phyloP scores from a whole-genome alignment of 2,888 invertebrate species.

The Calameuta filiformis region DNA sequence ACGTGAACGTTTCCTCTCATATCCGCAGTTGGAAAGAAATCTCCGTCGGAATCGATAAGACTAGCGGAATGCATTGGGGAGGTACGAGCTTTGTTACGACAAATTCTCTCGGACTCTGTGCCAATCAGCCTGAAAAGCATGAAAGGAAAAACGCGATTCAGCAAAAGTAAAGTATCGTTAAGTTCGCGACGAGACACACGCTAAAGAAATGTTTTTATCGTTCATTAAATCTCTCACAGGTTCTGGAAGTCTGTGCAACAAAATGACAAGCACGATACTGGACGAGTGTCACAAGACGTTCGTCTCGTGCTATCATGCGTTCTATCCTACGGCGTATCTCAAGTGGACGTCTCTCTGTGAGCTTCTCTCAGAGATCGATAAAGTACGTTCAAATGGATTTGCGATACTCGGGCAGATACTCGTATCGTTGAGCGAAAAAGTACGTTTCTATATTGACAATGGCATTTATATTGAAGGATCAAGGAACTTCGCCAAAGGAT shows the following conservation, averaged over 20 bases:
- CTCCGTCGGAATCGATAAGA: slow-evolving; percentile 77
- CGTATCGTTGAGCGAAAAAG: too few species aligned
- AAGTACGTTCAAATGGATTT: slow-evolving; percentile 65
- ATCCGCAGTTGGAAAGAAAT: slow-evolving; percentile 61
- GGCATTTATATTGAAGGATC: slow-evolving; percentile 55
- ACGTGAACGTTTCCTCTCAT: neutral
- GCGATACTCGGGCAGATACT: neutral
- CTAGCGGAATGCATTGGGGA: slow-evolving; percentile 89
- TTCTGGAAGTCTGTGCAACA: slow-evolving; percentile 47
- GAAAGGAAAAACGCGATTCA: slow-evolving; percentile 52
- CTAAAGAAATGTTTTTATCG: neutral
- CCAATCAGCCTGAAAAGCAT: slow-evolving; percentile 59
- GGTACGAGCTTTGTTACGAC: slow-evolving; percentile 82
- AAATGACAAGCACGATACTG: slow-evolving; percentile 79
- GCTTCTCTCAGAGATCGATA: slow-evolving; percentile 77
- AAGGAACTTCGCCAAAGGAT: slow-evolving; percentile 68
- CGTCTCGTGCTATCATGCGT: slow-evolving; percentile 93
- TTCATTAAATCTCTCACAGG: slow-evolving; percentile 18
- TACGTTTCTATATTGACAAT: neutral
- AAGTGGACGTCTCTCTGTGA: slow-evolving; percentile 95
- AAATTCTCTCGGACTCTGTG: slow-evolving; percentile 82
- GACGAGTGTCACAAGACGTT: slow-evolving; percentile 93
- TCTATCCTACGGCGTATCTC: slow-evolving; percentile 92
- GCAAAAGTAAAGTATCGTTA: slow-evolving; percentile 37
- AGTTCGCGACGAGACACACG: too few species aligned